Conservation (phyloP, 2,888 invertebrate genomes). For the Lithophane ornitopus region DNA sequence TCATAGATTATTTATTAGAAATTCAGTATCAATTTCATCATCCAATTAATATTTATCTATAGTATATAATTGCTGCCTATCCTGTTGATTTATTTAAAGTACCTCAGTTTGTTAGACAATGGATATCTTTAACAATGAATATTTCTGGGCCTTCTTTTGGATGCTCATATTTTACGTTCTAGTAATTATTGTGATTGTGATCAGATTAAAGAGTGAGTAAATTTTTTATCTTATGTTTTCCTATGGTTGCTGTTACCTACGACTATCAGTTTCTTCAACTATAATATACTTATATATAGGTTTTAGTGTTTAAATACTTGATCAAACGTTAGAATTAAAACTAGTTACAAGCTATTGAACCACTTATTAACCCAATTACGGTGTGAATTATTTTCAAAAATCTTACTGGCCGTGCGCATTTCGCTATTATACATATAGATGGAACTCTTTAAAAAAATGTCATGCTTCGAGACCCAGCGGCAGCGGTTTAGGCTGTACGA, state of each 20-base stretch:
- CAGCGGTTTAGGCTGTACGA: too few species aligned
- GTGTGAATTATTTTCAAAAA: too few species aligned
- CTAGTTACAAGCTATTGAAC: not conserved
- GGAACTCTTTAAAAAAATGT: too few species aligned
- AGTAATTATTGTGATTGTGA: slow-evolving; percentile 43
- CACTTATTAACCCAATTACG: not conserved
- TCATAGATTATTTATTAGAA: slow-evolving; percentile 35
- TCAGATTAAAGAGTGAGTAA: slow-evolving; percentile 36
- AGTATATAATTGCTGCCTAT: slow-evolving; percentile 46
- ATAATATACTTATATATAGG: not conserved
- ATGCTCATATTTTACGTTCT: slow-evolving; percentile 28
- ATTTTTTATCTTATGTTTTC: not conserved
- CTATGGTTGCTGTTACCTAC: not conserved
- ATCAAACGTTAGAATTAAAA: not conserved
- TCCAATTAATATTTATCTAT: slow-evolving; percentile 37
- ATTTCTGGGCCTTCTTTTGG: slow-evolving; percentile 47
- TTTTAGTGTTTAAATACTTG: not conserved
- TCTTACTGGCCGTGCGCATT: not conserved
- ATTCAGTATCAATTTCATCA: slow-evolving; percentile 49
- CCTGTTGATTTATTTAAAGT: slow-evolving; percentile 15
- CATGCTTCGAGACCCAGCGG: not conserved
- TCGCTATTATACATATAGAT: too few species aligned
- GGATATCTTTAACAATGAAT: slow-evolving; percentile 27
- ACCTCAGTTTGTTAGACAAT: slow-evolving; percentile 16
- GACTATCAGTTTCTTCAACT: not conserved